phyloP scores from a whole-genome alignment of 2,797 vertebrate genomes.

The Furcifer pardalis region DNA sequence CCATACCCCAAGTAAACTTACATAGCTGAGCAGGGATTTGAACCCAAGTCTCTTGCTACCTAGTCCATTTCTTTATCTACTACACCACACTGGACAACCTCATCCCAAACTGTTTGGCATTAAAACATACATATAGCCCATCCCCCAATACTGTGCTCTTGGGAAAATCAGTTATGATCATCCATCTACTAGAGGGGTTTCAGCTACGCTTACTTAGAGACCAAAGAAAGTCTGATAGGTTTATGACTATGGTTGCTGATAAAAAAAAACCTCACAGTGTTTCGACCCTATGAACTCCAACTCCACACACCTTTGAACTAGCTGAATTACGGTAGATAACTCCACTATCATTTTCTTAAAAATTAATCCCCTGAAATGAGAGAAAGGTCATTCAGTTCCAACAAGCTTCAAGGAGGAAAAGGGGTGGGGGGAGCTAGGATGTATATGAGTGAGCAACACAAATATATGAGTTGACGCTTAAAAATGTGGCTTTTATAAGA shows the following conservation, averaged over 20 bases:
- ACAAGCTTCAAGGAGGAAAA: constrained; percentile 50
- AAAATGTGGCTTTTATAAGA: constrained; percentile 58
- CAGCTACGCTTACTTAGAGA: neutral
- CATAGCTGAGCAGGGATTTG: no score
- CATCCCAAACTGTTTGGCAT: neutral
- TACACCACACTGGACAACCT: neutral
- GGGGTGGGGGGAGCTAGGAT: no score
- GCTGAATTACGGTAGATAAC: constrained; percentile 50
- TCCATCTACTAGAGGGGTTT: neutral
- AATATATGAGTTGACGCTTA: constrained; percentile 38
- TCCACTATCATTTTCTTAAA: constrained; percentile 17
- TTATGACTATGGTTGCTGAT: neutral
- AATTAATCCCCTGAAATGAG: neutral
- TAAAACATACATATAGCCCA: neutral
- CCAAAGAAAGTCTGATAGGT: neutral
- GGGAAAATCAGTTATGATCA: neutral
- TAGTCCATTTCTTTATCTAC: no score
- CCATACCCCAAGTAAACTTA: no score
- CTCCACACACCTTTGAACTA: constrained; percentile 21
- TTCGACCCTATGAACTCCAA: neutral
- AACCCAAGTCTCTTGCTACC: no score
- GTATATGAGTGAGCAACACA: constrained; percentile 6
- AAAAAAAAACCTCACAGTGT: no score
- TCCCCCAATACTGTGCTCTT: neutral
- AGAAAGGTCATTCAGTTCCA: constrained; percentile 38